Evolutionary conservation across 2,888 invertebrate genomes (phyloP).

Genomic region (Mythimna impura): DNA sequence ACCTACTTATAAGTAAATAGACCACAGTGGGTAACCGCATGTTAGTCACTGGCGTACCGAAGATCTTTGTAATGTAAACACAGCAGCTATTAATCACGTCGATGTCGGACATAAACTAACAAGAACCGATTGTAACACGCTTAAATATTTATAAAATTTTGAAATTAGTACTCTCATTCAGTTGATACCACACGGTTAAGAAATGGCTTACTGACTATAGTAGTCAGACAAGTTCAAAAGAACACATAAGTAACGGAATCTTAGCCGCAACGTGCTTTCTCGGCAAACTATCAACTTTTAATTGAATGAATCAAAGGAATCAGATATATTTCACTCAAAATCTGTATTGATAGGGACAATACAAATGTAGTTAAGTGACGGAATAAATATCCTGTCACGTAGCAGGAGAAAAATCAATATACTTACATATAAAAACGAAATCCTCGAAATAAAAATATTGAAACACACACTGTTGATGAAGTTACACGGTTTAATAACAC

Average conservation of each 20-base stretch:
- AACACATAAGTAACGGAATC: constrained; percentile 84
- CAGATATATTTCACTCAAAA: constrained; percentile 4
- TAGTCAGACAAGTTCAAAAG: constrained; percentile 82
- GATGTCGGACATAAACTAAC: constrained; percentile 41
- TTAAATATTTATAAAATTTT: constrained; percentile 53
- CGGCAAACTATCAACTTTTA: constrained; percentile 66
- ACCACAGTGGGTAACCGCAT: constrained; percentile 68
- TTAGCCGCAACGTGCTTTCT: constrained; percentile 78
- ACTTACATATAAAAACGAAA: constrained; percentile 76
- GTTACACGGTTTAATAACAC: constrained; percentile 71
- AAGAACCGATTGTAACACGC: constrained; percentile 41
- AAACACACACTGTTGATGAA: constrained; percentile 66
- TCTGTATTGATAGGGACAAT: constrained; percentile 9
- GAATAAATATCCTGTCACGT: constrained; percentile 58
- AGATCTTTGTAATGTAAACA: constrained; percentile 64
- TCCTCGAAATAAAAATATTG: constrained; percentile 66
- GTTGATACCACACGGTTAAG: constrained; percentile 47
- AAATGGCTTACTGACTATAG: constrained; percentile 68
- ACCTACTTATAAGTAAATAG: constrained; percentile 63
- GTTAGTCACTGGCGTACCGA: constrained; percentile 63
- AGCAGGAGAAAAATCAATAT: constrained; percentile 74
- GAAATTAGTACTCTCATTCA: constrained; percentile 56
- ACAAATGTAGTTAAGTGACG: constrained; percentile 22
- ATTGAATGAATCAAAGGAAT: constrained; percentile 37
- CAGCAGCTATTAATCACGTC: constrained; percentile 50